Evolutionary conservation across 2,888 invertebrate species (phyloP).

Genomic region (Desoria tigrina): DNA sequence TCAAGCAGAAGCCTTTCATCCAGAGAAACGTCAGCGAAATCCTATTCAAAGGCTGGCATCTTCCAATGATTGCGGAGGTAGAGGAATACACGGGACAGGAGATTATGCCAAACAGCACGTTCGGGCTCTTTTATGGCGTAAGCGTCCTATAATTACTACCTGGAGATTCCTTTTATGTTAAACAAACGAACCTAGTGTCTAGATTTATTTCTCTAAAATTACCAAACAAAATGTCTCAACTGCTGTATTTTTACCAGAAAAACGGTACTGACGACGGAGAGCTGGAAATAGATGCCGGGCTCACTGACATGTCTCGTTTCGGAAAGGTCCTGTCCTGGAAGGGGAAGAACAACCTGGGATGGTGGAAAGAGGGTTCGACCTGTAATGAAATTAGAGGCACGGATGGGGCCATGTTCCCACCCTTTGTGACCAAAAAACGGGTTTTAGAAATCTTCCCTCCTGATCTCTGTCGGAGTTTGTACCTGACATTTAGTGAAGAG

Average conservation of each 20-base stretch:
- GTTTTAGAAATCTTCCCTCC: conserved; percentile 19
- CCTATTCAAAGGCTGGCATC: conserved; percentile 36
- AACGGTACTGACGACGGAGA: conserved; percentile 31
- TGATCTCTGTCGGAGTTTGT: conserved; percentile 30
- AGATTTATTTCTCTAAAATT: too few species aligned
- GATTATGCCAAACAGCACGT: conserved; percentile 32
- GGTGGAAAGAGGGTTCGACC: conserved; percentile 6
- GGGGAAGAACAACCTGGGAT: conserved; percentile 4
- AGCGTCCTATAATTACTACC: too few species aligned
- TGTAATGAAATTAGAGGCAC: conserved; percentile 30
- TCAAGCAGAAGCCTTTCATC: conserved; percentile 32
- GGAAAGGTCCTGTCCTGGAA: conserved; percentile 13
- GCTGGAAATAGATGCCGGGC: conserved; percentile 32
- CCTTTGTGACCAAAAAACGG: conserved; percentile 15
- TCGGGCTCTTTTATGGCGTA: conserved; percentile 34
- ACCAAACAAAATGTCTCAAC: too few species aligned
- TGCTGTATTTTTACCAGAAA: conserved; percentile 5
- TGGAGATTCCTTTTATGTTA: too few species aligned
- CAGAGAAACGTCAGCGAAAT: conserved; percentile 36
- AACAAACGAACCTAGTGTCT: too few species aligned
- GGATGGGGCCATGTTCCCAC: conserved; percentile 29
- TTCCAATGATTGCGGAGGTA: conserved; percentile 37
- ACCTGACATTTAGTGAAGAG: conserved; percentile 19
- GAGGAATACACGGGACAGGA: conserved; percentile 20
- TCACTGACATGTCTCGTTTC: conserved; percentile 9